These are phyloP conservation scores for Laterallus jamaicensis DNA, from an alignment of 2,113 vertebrate species.

Conservation along the genomic window DNA sequence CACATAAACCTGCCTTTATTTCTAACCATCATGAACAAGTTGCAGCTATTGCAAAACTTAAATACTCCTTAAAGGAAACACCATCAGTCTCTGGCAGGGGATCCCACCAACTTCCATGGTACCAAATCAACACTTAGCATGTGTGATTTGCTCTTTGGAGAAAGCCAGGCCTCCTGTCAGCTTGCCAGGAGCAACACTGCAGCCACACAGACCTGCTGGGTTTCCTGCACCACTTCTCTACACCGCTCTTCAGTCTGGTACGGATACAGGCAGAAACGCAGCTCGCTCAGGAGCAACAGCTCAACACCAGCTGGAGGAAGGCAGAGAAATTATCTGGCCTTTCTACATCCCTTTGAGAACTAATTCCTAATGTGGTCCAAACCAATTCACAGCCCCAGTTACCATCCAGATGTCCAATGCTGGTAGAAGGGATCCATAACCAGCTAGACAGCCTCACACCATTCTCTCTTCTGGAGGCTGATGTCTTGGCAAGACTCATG, in stretches of 20 bases:
- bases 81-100: neutral
- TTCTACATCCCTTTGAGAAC: neutral
- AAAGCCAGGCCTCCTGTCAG: neutral
- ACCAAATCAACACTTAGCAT: accelerated
- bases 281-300: neutral
- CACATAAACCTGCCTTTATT: neutral
- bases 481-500: neutral
- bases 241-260: neutral
- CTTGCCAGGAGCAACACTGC: neutral
- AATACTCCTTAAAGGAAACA: neutral
- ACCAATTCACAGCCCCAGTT: neutral
- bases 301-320: neutral
- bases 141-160: accelerated
- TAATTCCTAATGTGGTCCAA: neutral
- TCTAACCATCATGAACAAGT: neutral
- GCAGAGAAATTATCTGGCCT: neutral
- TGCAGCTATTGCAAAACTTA: neutral
- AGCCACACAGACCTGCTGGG: neutral
- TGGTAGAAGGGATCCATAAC: neutral
- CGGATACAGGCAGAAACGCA: neutral
- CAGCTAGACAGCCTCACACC: neutral
- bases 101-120: neutral
- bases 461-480: neutral
- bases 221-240: neutral
- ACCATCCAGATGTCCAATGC: neutral